A percentile compares a stretch with the other conserved stretches of the same genome.
phyloP scores from a whole-genome alignment of 2,888 invertebrate genomes.

The Physocephala rufipes region DNA sequence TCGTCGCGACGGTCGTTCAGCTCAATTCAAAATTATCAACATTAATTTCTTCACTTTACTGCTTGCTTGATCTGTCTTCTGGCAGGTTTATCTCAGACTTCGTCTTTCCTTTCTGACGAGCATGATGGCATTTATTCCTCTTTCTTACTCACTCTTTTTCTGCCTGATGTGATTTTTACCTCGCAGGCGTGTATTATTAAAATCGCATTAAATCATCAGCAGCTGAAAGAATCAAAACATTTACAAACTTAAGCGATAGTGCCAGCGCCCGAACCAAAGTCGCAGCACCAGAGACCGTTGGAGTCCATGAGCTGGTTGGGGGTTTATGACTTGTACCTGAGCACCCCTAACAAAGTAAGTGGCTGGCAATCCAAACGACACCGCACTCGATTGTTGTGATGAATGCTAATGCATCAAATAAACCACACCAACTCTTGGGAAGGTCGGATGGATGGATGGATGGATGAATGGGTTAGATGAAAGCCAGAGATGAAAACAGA shows the following conservation, averaged over 20 bases:
- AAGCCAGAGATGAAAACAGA: neutral
- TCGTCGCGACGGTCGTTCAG: too few relatives aligned
- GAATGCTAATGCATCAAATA: slow-evolving; percentile 21
- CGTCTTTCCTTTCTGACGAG: too few relatives aligned
- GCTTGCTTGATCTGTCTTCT: neutral
- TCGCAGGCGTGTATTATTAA: slow-evolving; percentile 65
- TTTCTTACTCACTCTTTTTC: too few relatives aligned
- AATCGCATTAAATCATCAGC: slow-evolving; percentile 64
- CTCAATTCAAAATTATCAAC: neutral
- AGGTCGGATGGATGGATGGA: neutral
- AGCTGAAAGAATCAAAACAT: slow-evolving; percentile 12
- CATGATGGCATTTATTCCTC: too few relatives aligned
- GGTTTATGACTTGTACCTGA: slow-evolving; percentile 28
- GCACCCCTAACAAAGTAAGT: slow-evolving; percentile 37
- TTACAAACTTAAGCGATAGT: slow-evolving; percentile 7
- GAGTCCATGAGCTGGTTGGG: too few relatives aligned
- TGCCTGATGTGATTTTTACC: slow-evolving; percentile 32
- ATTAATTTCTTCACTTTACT: neutral
- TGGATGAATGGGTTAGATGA: too few relatives aligned
- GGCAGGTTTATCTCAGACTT: too few relatives aligned
- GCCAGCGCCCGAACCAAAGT: slow-evolving; percentile 18
- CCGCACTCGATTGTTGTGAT: neutral
- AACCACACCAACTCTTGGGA: neutral
- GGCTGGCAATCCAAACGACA: slow-evolving; percentile 18
- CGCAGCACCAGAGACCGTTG: neutral